Base-by-base conservation (phyloP, 1,140 invertebrate species). In the Cepaea nemoralis region DNA sequence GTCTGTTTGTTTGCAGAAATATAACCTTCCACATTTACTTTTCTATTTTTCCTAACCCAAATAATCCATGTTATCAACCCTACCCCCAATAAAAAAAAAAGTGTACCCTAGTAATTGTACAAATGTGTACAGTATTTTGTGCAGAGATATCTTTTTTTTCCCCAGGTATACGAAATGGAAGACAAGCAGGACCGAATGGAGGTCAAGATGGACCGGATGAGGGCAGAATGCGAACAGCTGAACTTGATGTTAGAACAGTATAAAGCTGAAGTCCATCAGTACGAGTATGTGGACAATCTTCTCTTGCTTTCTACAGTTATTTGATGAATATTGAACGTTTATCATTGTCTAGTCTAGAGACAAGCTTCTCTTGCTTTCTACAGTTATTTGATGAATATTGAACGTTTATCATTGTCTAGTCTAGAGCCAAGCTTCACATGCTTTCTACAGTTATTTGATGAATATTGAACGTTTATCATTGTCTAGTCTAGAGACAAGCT, bases 151-250 rank as follows among this genome's bases (percentile, higher is more conserved):
- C n/a, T n/a, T n/a, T 8, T 1, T 22, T 55, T 55, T 55, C 75
- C 27, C 6, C 2, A 77, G 75, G 35, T 40, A 16, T 77, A 37
- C n/a, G 55, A 55, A 45, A 45, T 69, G 1, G 63, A 10, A n/a
- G 77, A 69, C 24, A 39, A 69, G 27, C 63, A 78, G 40, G 31
- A 45, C 39, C 3, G 66, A 45, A 16, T 78, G 59, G 77, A 78
- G 8, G 12, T 22, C 1, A 78, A 78, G 37, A 67, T 78, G n/a
- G 50, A 78, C 0, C 45, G 37, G 35, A 16, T 78, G 19, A 0
- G 59, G 27, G 22, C 39, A 27, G 69, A 71, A 2, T 48, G 1
- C 27, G 48, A 55, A 33, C 48, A 74, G 5, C 22, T 74, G 19
- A 67, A 31, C 6, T 59, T 42, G 33, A 5, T 50, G 27, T 24